Evolutionary conservation across 2,113 vertebrate genomes (phyloP).

Genomic region (Brachypteracias leptosomus): DNA sequence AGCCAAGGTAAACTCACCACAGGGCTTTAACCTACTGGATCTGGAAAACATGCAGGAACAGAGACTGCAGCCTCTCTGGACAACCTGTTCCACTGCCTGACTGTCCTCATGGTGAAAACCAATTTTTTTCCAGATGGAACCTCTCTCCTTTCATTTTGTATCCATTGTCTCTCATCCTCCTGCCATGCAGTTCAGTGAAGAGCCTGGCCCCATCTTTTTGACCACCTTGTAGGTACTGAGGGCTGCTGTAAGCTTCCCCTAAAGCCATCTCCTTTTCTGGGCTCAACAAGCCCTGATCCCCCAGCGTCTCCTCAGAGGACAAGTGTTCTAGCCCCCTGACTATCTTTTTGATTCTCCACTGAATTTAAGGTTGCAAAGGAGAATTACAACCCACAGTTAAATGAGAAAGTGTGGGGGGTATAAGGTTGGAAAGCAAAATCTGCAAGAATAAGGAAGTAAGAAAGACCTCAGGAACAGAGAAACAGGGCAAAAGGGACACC

Average conservation of each 20-base stretch:
- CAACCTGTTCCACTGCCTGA: background rate
- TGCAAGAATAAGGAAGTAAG: background rate
- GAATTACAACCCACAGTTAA: background rate
- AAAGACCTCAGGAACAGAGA: background rate
- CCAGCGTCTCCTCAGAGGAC: background rate
- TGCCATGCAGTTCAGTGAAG: background rate
- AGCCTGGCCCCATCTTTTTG: background rate
- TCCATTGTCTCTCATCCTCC: background rate
- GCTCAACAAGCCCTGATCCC: background rate
- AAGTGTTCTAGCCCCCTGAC: background rate
- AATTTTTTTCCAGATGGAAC: background rate
- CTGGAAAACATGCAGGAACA: background rate
- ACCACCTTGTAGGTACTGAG: background rate
- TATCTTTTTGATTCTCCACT: background rate
- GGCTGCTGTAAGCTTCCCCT: background rate
- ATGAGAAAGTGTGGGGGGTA: background rate
- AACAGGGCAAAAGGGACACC: accelerated
- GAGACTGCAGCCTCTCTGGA: background rate
- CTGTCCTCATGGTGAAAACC: background rate
- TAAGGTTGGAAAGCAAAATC: background rate
- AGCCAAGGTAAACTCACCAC: no score
- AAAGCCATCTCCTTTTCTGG: background rate
- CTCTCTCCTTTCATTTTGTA: background rate
- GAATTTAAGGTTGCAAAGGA: background rate
- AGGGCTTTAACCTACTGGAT: background rate